phyloP scores from a whole-genome alignment of 2,888 invertebrate genomes.

The Tetragnatha montana region DNA sequence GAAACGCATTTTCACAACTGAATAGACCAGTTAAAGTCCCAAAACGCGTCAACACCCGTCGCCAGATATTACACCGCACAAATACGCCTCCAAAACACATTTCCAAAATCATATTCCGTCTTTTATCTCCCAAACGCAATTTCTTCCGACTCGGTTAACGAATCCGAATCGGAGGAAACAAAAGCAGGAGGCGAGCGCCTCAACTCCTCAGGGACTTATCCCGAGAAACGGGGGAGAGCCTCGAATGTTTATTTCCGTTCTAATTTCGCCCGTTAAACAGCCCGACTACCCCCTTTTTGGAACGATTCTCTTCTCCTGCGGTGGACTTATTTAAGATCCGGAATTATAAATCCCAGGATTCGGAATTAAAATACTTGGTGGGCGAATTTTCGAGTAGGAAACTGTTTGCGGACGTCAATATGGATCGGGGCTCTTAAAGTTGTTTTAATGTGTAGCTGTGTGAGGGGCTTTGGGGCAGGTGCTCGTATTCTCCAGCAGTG shows the following conservation, averaged over 20 bases:
- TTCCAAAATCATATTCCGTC: neutral
- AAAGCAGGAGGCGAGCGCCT: neutral
- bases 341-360: neutral
- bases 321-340: neutral
- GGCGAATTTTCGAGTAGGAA: neutral
- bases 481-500: no score
- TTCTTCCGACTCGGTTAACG: neutral
- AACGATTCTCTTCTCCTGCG: neutral
- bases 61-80: neutral
- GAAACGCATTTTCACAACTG: no score
- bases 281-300: neutral
- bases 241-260: neutral
- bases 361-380: neutral
- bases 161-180: neutral
- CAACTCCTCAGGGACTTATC: neutral
- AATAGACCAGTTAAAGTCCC: no score
- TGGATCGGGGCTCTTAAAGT: neutral
- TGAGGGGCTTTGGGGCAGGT: neutral
- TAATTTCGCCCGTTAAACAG: neutral
- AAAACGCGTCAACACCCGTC: neutral
- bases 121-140: neutral
- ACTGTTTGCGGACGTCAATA: neutral
- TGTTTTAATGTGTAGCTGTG: neutral
- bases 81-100: neutral
- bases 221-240: neutral